phyloP scores from a whole-genome alignment of 2,888 invertebrate genomes.

The Eupithecia vulgata region DNA sequence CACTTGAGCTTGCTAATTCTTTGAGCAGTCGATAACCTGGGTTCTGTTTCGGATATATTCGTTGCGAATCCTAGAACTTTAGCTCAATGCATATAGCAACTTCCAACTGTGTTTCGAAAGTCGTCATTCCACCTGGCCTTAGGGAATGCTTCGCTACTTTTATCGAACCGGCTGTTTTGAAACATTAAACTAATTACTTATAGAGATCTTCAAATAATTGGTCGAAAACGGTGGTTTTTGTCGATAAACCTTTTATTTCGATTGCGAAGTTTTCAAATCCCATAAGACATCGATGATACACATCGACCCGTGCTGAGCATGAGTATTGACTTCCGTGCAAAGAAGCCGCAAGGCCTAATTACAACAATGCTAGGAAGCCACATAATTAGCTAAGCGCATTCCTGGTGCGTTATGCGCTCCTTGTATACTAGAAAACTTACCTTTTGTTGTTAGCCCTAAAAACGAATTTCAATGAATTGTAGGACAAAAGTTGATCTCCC shows the following conservation, averaged over 20 bases:
- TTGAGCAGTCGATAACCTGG: too few species aligned
- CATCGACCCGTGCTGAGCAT: neutral
- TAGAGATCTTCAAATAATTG: neutral
- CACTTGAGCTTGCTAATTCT: too few species aligned
- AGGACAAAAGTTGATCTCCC: neutral
- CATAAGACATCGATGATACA: neutral
- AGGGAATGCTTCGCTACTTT: too few species aligned
- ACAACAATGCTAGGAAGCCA: constrained; percentile 33
- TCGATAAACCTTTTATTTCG: neutral
- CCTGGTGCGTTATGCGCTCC: constrained; percentile 18
- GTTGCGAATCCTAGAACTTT: too few species aligned
- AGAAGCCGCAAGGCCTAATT: constrained; percentile 18
- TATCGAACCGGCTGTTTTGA: too few species aligned
- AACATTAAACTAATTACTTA: too few species aligned
- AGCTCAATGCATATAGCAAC: too few species aligned
- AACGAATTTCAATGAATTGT: neutral
- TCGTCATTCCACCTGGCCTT: too few species aligned
- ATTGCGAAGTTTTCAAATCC: neutral
- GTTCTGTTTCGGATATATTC: too few species aligned
- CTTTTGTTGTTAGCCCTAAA: neutral
- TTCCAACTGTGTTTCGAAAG: too few species aligned
- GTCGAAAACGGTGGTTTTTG: neutral
- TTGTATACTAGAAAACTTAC: constrained; percentile 1
- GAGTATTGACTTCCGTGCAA: neutral
- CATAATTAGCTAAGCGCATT: constrained; percentile 30